Evolutionary conservation across 2,113 vertebrate species (phyloP).

Genomic region (Alces alces): DNA sequence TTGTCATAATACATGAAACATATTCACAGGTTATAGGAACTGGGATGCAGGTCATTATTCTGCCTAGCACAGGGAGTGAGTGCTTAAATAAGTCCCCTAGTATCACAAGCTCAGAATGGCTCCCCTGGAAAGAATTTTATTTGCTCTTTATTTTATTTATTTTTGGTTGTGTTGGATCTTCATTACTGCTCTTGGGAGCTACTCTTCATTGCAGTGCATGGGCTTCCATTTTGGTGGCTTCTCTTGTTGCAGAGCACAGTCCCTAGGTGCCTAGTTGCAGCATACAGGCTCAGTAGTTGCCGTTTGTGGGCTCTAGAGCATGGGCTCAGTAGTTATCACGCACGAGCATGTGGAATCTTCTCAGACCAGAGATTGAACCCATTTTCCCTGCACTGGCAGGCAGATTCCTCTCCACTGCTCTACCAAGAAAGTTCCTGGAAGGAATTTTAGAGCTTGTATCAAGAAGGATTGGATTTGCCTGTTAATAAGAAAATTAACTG

Average conservation of each 20-base stretch:
- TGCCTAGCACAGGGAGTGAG: neutral
- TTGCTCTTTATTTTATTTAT: neutral
- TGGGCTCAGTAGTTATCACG: neutral
- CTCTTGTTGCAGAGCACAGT: neutral
- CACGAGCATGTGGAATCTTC: neutral
- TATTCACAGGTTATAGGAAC: neutral
- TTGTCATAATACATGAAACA: neutral
- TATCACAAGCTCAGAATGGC: neutral
- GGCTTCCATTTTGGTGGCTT: neutral
- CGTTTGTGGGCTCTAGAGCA: neutral
- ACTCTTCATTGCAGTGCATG: neutral
- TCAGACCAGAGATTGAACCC: neutral
- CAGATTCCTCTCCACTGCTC: neutral
- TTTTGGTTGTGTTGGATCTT: neutral
- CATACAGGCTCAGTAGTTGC: neutral
- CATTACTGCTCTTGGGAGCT: neutral
- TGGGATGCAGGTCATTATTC: neutral
- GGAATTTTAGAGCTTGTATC: neutral
- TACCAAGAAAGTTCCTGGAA: neutral
- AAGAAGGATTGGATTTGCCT: neutral
- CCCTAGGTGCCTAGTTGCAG: neutral
- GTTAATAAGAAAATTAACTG: too few relatives aligned
- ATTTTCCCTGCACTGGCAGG: neutral
- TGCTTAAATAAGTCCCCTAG: neutral
- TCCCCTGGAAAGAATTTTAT: neutral